These are phyloP conservation scores for Notoglanidium macrostoma DNA, from an alignment of 2,797 vertebrate genomes.

Conservation along the genomic window DNA sequence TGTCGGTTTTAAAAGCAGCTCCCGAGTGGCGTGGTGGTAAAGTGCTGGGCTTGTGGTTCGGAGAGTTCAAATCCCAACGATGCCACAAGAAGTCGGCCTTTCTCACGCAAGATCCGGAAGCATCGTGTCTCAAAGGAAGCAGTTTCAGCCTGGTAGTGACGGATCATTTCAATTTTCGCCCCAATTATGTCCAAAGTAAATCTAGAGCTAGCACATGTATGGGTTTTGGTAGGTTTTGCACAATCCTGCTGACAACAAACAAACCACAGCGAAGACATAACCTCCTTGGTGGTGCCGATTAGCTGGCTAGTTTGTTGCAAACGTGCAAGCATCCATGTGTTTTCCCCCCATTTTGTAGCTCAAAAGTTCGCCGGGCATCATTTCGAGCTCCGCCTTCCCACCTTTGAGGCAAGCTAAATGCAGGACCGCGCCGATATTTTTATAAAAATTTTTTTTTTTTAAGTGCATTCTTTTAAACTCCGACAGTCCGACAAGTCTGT, in stretches of 20 bases:
- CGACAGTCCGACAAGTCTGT: background rate
- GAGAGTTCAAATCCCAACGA: background rate
- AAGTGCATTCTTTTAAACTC: background rate
- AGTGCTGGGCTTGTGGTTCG: background rate
- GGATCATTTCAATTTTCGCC: background rate
- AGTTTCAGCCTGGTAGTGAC: background rate
- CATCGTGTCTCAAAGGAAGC: background rate
- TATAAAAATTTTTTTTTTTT: no score
- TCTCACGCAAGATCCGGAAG: background rate
- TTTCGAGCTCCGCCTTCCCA: no score
- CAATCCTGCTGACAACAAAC: no score
- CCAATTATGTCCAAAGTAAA: background rate
- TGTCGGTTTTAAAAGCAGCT: background rate
- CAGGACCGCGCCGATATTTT: no score
- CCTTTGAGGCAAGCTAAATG: no score
- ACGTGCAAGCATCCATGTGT: no score
- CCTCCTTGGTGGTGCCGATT: no score
- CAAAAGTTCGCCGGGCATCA: background rate
- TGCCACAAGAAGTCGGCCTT: background rate
- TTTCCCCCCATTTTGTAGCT: no score
- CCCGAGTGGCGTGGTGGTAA: background rate
- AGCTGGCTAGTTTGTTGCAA: no score
- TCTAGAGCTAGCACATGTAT: background rate
- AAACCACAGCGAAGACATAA: no score
- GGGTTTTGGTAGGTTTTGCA: no score